Percentiles rank a stretch among this genome's conserved stretches.
phyloP scores from a whole-genome alignment of 2,888 invertebrate species.

The Bombylius discolor region DNA sequence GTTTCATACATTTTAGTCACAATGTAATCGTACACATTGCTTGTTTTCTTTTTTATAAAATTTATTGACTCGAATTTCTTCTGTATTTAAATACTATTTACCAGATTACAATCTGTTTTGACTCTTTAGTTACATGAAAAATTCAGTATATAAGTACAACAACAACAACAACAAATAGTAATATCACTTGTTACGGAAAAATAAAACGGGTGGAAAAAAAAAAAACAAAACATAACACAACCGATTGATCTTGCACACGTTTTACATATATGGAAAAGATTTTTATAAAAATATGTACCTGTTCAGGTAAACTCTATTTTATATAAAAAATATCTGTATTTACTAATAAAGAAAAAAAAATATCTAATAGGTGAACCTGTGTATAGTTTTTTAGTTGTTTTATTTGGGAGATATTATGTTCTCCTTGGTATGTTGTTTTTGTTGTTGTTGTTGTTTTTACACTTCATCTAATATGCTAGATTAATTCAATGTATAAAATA shows the following conservation, averaged over 20 bases:
- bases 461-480: no score
- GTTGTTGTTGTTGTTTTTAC: no score
- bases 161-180: background rate
- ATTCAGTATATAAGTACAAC: background rate
- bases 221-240: background rate
- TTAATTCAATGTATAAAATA: no score
- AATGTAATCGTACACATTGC: conserved; percentile 2
- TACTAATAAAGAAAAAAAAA: no score
- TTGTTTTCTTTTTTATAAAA: conserved; percentile 2
- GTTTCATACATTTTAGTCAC: background rate
- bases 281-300: conserved; percentile 1
- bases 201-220: background rate
- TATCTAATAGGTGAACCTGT: no score
- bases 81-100: background rate
- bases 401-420: no score
- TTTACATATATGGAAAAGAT: background rate
- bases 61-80: conserved; percentile 4
- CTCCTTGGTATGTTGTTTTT: no score
- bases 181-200: conserved; percentile 1
- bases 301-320: background rate
- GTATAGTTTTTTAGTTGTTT: no score
- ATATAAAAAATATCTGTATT: no score
- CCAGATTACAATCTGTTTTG: conserved; percentile 7
- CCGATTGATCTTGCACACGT: conserved; percentile 7
- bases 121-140: conserved; percentile 6